Evolutionary conservation across 2,113 vertebrate genomes (phyloP), one percentile per base, ranked within the genome.

Genomic region (Cisticola juncidis): DNA sequence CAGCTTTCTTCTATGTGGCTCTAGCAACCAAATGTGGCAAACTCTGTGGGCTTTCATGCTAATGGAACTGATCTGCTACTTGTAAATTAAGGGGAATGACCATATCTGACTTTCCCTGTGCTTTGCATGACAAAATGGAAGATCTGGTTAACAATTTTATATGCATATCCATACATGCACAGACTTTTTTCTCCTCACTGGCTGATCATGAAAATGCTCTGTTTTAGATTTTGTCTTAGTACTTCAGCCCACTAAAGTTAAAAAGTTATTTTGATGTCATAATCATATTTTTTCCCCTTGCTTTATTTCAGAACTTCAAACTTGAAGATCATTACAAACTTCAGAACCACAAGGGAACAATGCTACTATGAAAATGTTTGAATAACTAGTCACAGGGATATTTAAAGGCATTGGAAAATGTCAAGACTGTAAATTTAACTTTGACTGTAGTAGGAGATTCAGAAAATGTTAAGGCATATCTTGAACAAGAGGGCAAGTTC

Each of bases 371-470:
- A 78, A 68, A 88, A 58, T 71, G 81, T 92, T 88, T 90, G 58
- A 96, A 94, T 95, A 93, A 80, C 48, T 95, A 91, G 90, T 94
- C 81, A 93, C 40, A 82, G 25, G 58, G 71, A 68, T 95, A 96
- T 97, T 97, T 96, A 95, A 97, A 96, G 60, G 35, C 73, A 96
- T 61, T 54, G 44, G 33, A 84, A 97, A 97, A 97, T 97, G 90
- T 95, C 93, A 98, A 93, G 79, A 84, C 45, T 66, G 77, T 96
- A 96, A 96, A 96, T 97, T 96, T 96, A 96, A 57, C 60, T 96
- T 94, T 95, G 62, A 92, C 73, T 96, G 56, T 38, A 84, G 71
- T 81, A 77, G 65, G 93, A 95, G 48, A 87, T 62, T 96, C 71
- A 91, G 86, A 91, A 95, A 95, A 94, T 90, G 60, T 35, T 91